Conservation (phyloP, 2,888 invertebrate genomes). For the Euzophera pinguis region DNA sequence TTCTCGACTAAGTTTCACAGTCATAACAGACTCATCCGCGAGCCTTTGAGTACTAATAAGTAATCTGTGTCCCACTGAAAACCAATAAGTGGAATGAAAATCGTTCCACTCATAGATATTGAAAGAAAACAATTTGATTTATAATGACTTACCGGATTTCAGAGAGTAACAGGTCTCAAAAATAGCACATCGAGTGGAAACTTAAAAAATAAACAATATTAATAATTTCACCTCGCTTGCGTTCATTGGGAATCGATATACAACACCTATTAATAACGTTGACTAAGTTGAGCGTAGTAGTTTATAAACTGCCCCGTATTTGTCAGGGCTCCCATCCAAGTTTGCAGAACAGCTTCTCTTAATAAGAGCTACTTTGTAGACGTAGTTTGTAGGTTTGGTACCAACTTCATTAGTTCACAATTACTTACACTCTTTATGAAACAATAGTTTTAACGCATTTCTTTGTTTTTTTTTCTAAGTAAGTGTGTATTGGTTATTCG, state of each 20-base stretch:
- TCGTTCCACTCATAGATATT: no score
- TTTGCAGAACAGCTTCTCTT: not conserved
- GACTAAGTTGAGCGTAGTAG: conserved; percentile 1
- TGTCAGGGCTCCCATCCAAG: conserved; percentile 4
- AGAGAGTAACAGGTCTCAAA: no score
- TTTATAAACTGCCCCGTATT: conserved; percentile 6
- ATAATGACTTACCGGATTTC: no score
- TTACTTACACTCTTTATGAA: no score
- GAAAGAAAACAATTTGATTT: no score
- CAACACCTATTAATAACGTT: conserved; percentile 6
- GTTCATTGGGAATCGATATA: conserved; percentile 2
- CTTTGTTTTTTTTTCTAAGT: not conserved
- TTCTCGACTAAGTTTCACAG: no score
- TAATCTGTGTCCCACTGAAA: no score
- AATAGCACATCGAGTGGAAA: not conserved
- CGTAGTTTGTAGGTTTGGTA: not conserved
- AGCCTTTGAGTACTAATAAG: no score
- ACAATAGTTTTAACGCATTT: not conserved
- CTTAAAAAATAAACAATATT: not conserved
- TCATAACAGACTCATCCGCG: no score
- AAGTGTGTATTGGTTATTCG: no score
- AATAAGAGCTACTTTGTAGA: not conserved
- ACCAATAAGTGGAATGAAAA: no score
- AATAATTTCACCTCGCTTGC: not conserved
- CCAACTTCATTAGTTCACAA: no score